phyloP scores from a whole-genome alignment of 2,888 invertebrate genomes.

The Tromatobia lineatoria region DNA sequence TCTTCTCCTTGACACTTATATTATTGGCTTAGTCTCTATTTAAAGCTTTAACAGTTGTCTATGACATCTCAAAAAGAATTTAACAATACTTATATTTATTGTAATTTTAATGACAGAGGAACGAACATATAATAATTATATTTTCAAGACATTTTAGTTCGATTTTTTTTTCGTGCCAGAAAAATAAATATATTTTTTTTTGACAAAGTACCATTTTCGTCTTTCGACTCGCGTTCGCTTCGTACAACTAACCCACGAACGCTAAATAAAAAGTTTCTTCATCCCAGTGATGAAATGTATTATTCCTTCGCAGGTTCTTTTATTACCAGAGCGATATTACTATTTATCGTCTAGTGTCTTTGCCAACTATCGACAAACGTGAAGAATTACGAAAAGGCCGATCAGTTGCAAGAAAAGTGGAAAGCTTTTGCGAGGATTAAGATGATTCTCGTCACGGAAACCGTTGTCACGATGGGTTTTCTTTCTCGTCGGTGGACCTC shows the following conservation, averaged over 20 bases:
- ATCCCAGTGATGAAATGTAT: neutral
- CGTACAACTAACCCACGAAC: neutral
- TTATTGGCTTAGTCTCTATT: no score
- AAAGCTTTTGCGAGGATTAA: constrained; percentile 16
- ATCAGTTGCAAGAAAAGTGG: constrained; percentile 24
- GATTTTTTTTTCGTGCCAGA: no score
- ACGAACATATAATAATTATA: neutral
- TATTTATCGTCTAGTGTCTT: constrained; percentile 87
- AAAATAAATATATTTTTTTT: neutral
- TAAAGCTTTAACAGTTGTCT: no score
- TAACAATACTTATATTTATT: neutral
- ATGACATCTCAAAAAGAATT: no score
- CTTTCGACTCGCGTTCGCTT: no score
- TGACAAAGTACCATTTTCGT: no score
- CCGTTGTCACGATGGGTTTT: constrained; percentile 12
- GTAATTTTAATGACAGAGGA: neutral
- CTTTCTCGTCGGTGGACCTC: neutral
- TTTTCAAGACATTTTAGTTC: neutral
- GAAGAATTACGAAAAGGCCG: constrained; percentile 77
- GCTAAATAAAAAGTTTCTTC: neutral
- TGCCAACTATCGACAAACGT: constrained; percentile 87
- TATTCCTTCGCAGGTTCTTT: constrained; percentile 82
- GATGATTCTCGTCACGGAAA: neutral
- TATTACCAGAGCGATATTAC: constrained; percentile 78
- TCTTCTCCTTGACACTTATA: no score